Conservation (phyloP, 2,888 invertebrate species). For the Hymenopus coronatus region DNA sequence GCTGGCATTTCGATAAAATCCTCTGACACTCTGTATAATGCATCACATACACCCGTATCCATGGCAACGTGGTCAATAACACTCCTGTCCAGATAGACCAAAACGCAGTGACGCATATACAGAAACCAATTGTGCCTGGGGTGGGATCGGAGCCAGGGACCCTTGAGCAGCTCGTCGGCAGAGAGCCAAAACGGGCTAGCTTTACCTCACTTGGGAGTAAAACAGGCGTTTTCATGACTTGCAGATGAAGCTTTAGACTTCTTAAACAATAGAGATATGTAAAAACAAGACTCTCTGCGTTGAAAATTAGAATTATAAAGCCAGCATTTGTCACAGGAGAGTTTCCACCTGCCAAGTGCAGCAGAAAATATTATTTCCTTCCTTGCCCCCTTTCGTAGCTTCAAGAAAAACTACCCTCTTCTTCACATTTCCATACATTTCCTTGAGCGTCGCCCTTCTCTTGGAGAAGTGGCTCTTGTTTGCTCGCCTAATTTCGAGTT, state of each 20-base stretch:
- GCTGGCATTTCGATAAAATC: too few species aligned
- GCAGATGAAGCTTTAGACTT: not conserved
- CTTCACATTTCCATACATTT: not conserved
- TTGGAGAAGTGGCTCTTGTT: not conserved
- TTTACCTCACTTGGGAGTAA: not conserved
- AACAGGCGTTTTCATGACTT: not conserved
- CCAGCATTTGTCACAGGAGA: not conserved
- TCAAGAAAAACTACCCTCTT: not conserved
- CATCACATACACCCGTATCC: too few species aligned
- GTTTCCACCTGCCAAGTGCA: not conserved
- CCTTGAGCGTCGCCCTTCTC: not conserved
- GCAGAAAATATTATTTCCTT: not conserved
- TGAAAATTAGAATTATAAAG: not conserved
- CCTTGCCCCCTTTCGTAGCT: not conserved
- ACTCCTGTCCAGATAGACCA: too few species aligned
- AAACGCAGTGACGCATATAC: too few species aligned
- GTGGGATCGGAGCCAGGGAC: not conserved
- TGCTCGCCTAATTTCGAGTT: not conserved
- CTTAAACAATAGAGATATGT: not conserved
- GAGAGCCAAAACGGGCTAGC: not conserved
- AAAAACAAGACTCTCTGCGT: not conserved
- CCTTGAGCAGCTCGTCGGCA: not conserved
- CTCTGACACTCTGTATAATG: too few species aligned
- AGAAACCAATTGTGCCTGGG: not conserved
- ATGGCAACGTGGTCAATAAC: too few species aligned